Conservation (phyloP, 2,888 invertebrate genomes). For the Zhuqinia jingwanae region DNA sequence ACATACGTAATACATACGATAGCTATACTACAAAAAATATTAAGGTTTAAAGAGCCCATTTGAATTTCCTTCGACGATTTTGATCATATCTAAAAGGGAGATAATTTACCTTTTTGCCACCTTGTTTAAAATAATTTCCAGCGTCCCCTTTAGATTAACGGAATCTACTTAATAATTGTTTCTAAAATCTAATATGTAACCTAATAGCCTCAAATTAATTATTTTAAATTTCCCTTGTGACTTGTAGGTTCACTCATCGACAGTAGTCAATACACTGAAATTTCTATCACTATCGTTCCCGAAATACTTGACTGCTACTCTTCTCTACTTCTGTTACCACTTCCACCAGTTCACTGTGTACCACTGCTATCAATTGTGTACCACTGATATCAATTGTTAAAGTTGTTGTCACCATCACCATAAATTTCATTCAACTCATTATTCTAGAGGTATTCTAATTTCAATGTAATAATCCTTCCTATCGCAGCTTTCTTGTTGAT, state of each 20-base stretch:
- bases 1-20: too few relatives aligned
- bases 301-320: conserved; percentile 6
- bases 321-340: neutral
- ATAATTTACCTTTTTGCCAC: too few relatives aligned
- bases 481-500: neutral
- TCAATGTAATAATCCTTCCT: neutral
- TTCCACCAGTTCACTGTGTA: neutral
- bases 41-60: too few relatives aligned
- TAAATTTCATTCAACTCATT: neutral
- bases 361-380: too few relatives aligned
- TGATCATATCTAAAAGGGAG: too few relatives aligned
- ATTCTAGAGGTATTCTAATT: neutral
- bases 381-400: neutral
- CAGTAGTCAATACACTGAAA: conserved; percentile 37
- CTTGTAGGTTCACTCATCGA: conserved; percentile 59
- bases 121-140: too few relatives aligned
- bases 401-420: neutral
- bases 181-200: too few relatives aligned
- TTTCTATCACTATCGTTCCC: conserved; percentile 20
- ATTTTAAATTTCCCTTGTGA: conserved; percentile 2
- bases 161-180: too few relatives aligned
- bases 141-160: too few relatives aligned
- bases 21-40: too few relatives aligned
- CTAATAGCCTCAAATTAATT: too few relatives aligned
- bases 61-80: too few relatives aligned